Evolutionary conservation across 2,888 invertebrate species (phyloP), one percentile per base, ranked within the genome.

Genomic region (Ctenicera cuprea): DNA sequence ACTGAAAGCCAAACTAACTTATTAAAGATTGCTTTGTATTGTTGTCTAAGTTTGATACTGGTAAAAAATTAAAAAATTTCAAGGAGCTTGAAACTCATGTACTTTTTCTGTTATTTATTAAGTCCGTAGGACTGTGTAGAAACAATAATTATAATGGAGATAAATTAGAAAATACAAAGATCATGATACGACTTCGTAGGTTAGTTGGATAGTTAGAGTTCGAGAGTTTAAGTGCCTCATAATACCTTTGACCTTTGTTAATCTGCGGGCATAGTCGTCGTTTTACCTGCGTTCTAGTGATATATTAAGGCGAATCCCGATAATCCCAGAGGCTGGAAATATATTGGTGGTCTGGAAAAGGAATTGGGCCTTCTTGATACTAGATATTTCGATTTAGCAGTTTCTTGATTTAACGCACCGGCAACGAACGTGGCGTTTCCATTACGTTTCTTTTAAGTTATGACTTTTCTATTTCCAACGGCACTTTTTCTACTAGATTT

Each of bases 251-350:
- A 54, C 54, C 54, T 54, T 22, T 54, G 12, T 54, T 54, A 54
- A 54, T 54, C 54, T 30, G 26, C 8, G 14, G 9, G 26, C 30
- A 26, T 33, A 30, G 54, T 54, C 50, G n/a, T 50, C 54, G 54
- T 54, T 54, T 54, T 54, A 54, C 54, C 54, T 54, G 54, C 54
- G 20, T 54, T 54, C 54, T 26, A 1, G 54, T 54, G 54, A 54
- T 54, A 30, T 54, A 54, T 54, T 54, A 54, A 33, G 14, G 54
- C 26, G 22, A 22, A 54, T 30, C 54, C 30, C 54, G 54, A 54
- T 54, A 30, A 54, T 54, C 54, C 54, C 30, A 1, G 22, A 22
- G 14, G 8, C 26, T 14, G 54, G 54, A 54, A 30, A 54, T 54
- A 54, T 54, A 54, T 54, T 16, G 54, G 5, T 4, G 54, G 30